These are phyloP conservation scores for Tribolium freemani DNA, from an alignment of 2,888 invertebrate species.

Conservation along the genomic window DNA sequence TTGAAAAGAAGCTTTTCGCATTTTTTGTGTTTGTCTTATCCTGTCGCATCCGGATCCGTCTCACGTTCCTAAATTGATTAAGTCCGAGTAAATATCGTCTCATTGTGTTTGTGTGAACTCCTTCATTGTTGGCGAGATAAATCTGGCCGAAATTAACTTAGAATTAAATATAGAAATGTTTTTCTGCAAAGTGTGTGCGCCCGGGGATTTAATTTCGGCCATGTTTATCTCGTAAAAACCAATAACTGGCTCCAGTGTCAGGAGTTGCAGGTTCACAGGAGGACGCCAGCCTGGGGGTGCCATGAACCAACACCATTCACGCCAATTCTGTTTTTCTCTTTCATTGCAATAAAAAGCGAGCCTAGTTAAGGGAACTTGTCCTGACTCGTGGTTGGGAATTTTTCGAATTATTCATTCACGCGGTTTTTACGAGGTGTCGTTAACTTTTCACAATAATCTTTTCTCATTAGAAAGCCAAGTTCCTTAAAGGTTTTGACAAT, in stretches of 20 bases:
- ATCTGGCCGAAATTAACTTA: slow-evolving; percentile 60
- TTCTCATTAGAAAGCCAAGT: not conserved
- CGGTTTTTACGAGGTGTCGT: not conserved
- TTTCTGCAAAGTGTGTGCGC: slow-evolving; percentile 65
- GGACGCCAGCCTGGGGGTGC: slow-evolving; percentile 47
- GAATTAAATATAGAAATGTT: slow-evolving; percentile 69
- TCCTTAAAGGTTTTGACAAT: not conserved
- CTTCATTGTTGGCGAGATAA: slow-evolving; percentile 39
- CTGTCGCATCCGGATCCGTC: slow-evolving; percentile 14
- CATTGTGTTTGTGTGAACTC: slow-evolving; percentile 31
- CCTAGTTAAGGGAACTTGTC: not conserved
- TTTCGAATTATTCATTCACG: not conserved
- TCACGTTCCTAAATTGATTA: slow-evolving; percentile 40
- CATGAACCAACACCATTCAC: slow-evolving; percentile 59
- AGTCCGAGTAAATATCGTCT: slow-evolving; percentile 25
- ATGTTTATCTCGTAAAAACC: slow-evolving; percentile 69
- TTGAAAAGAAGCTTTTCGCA: slow-evolving; percentile 22
- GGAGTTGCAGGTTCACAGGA: slow-evolving; percentile 49
- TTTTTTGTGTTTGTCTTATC: slow-evolving; percentile 6
- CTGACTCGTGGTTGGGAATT: not conserved
- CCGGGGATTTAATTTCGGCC: slow-evolving; percentile 68
- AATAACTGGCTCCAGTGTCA: slow-evolving; percentile 62
- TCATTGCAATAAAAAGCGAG: slow-evolving; percentile 60
- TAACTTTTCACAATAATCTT: not conserved
- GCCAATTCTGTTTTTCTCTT: slow-evolving; percentile 63